Conservation (phyloP, 1,140 invertebrate species). For the Trachymyrmex cornetzi region DNA sequence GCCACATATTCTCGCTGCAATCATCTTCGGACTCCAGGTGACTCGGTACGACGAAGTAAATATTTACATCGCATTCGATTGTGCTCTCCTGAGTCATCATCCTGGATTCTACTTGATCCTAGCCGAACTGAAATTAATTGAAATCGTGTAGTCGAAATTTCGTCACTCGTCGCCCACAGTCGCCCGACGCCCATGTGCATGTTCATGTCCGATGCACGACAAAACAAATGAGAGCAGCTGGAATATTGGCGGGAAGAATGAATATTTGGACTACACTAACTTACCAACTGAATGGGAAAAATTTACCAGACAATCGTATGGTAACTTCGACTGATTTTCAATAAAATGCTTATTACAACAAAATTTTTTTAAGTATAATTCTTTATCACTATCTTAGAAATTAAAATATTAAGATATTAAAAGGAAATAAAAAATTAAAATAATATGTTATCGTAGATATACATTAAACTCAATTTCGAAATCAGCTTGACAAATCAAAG, state of each 20-base stretch:
- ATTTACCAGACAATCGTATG: neutral
- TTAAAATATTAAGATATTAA: too few species aligned
- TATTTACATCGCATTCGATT: slow-evolving; percentile 76
- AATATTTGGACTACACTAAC: neutral
- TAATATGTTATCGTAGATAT: too few species aligned
- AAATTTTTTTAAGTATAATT: too few species aligned
- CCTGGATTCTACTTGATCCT: too few species aligned
- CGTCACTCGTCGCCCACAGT: neutral
- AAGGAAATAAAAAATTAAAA: too few species aligned
- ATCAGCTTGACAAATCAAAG: too few species aligned
- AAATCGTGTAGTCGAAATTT: neutral
- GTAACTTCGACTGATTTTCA: too few species aligned
- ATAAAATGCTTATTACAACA: too few species aligned
- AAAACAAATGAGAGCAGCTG: neutral
- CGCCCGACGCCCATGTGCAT: too few species aligned
- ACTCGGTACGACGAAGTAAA: slow-evolving; percentile 83
- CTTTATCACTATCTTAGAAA: too few species aligned
- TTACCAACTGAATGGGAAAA: neutral
- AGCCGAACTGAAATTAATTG: neutral
- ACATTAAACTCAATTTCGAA: too few species aligned
- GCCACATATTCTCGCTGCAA: slow-evolving; percentile 84
- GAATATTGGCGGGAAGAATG: slow-evolving; percentile 13
- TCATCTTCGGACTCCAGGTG: slow-evolving; percentile 79
- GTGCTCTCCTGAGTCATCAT: slow-evolving; percentile 74
- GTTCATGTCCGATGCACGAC: too few species aligned